These are phyloP conservation scores for Zaprionus gabonicus DNA, from an alignment of 1,140 invertebrate species.

Conservation along the genomic window DNA sequence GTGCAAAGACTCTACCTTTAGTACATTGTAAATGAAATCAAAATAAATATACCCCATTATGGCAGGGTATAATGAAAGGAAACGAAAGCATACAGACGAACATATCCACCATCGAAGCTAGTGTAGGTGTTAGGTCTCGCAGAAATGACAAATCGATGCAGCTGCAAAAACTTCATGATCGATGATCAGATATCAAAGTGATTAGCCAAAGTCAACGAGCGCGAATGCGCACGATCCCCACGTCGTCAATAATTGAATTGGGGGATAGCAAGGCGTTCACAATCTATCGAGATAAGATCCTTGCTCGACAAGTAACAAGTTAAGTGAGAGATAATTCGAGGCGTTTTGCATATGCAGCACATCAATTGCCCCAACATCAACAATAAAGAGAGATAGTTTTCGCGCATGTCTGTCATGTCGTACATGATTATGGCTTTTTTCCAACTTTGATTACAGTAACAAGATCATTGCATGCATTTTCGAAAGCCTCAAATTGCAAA, in stretches of 20 bases:
- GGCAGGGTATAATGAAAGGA: background rate
- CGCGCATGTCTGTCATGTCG: constrained; percentile 43
- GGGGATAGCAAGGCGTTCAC: background rate
- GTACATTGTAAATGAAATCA: background rate
- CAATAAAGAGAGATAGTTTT: constrained; percentile 34
- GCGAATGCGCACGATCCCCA: background rate
- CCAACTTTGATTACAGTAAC: constrained; percentile 73
- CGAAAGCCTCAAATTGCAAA: constrained; percentile 72
- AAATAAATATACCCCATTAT: background rate
- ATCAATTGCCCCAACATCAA: background rate
- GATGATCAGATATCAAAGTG: constrained; percentile 6
- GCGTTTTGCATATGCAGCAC: constrained; percentile 2
- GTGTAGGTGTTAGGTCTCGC: constrained; percentile 6
- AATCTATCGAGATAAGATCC: constrained; percentile 5
- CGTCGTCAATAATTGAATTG: background rate
- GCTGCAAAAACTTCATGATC: background rate
- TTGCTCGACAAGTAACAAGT: constrained; percentile 2
- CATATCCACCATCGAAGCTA: background rate
- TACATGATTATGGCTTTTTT: constrained; percentile 67
- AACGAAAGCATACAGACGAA: constrained; percentile 13
- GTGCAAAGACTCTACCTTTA: too few relatives aligned
- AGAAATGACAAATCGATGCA: constrained; percentile 2
- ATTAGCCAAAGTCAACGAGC: constrained; percentile 8
- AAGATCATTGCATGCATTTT: constrained; percentile 78
- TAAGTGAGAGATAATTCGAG: constrained; percentile 1